These are phyloP conservation scores for Oligia latruncula DNA, from an alignment of 2,888 invertebrate genomes.

Conservation along the genomic window DNA sequence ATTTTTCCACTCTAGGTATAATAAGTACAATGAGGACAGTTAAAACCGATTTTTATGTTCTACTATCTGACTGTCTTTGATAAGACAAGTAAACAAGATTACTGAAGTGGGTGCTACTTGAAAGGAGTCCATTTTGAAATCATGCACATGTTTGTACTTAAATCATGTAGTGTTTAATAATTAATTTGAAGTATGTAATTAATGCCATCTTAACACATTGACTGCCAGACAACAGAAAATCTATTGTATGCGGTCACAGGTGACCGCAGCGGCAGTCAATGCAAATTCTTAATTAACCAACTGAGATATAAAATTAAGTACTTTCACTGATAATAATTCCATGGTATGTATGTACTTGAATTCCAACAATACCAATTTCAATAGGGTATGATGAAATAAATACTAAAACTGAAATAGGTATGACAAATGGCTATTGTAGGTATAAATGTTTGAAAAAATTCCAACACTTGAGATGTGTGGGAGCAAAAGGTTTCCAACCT, in stretches of 20 bases:
- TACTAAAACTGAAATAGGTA: not conserved
- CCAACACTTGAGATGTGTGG: no score
- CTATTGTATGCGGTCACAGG: no score
- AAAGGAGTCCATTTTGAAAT: not conserved
- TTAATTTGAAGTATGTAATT: not conserved
- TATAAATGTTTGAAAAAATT: not conserved
- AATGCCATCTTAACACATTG: no score
- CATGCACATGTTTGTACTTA: not conserved
- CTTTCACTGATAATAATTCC: not conserved
- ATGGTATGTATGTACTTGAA: not conserved
- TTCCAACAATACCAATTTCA: not conserved
- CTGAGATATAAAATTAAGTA: not conserved
- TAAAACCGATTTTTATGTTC: slow-evolving; percentile 2
- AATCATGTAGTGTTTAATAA: not conserved
- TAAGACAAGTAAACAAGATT: slow-evolving; percentile 40
- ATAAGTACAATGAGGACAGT: not conserved
- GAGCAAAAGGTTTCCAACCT: not conserved
- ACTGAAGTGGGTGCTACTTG: slow-evolving; percentile 15
- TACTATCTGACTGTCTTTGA: slow-evolving; percentile 3
- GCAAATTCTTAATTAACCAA: not conserved
- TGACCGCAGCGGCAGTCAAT: no score
- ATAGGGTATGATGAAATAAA: not conserved
- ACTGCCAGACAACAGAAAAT: no score
- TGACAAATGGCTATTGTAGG: not conserved
- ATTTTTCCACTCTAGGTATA: slow-evolving; percentile 4